phyloP scores from a whole-genome alignment of 2,113 vertebrate species.

The Sander vitreus region DNA sequence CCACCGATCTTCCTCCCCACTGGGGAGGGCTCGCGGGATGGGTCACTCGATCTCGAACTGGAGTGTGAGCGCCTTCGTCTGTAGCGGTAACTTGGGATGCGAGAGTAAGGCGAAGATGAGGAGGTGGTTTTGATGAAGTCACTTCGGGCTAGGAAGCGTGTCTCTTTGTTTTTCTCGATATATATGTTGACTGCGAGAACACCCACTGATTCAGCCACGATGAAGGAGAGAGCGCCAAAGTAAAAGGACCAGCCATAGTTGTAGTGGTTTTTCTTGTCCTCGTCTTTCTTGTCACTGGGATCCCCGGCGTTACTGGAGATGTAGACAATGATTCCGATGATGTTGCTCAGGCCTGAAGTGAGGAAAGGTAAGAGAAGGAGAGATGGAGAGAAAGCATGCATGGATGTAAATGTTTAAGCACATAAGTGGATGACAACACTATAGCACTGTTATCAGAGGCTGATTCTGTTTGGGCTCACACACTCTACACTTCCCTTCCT shows the following conservation, averaged over 20 bases:
- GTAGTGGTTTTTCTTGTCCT: constrained; percentile 97
- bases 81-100: constrained; percentile 96
- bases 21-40: constrained; percentile 91
- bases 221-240: constrained; percentile 97
- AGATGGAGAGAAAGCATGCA: background rate
- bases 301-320: constrained; percentile 98
- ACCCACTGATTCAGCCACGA: constrained; percentile 95
- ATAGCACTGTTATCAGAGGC: background rate
- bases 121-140: constrained; percentile 91
- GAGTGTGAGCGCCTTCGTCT: constrained; percentile 91
- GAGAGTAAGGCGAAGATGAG: constrained; percentile 95
- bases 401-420: background rate
- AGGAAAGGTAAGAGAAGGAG: constrained; percentile 1
- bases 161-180: constrained; percentile 97
- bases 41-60: constrained; percentile 93
- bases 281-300: constrained; percentile 95
- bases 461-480: background rate
- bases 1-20: constrained; percentile 82
- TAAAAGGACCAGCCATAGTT: constrained; percentile 99
- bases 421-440: background rate
- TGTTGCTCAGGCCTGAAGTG: constrained; percentile 93
- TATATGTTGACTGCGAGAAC: constrained; percentile 98
- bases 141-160: constrained; percentile 87
- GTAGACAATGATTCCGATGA: constrained; percentile 99
- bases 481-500: background rate